Evolutionary conservation across 1,140 invertebrate species (phyloP).

Genomic region (Nymphalis io): DNA sequence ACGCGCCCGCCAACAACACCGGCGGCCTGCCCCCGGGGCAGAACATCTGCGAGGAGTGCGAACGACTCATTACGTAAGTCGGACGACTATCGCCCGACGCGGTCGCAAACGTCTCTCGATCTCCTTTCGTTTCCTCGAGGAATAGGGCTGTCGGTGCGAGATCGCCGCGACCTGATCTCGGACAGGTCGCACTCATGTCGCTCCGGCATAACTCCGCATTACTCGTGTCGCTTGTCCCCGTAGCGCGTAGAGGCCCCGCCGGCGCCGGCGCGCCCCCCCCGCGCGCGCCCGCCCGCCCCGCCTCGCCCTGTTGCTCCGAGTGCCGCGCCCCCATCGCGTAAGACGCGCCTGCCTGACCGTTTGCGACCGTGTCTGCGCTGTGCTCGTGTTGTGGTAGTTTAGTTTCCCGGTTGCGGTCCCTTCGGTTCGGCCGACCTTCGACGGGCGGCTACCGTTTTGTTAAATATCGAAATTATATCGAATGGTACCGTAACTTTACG

Average conservation of each 20-base stretch:
- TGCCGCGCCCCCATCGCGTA: slow-evolving; percentile 90
- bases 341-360: slow-evolving; percentile 80
- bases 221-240: too few species aligned
- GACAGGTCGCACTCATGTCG: too few species aligned
- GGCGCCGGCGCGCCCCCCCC: slow-evolving; percentile 49
- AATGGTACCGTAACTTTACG: slow-evolving; percentile 10
- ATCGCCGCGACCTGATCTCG: too few species aligned
- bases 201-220: too few species aligned
- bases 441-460: slow-evolving; percentile 11
- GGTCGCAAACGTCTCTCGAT: slow-evolving; percentile 59
- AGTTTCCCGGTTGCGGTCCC: slow-evolving; percentile 28
- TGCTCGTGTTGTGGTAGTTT: slow-evolving; percentile 50
- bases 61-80: slow-evolving; percentile 96
- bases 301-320: slow-evolving; percentile 85
- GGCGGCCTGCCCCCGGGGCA: slow-evolving; percentile 89
- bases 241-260: slow-evolving; percentile 58
- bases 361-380: slow-evolving; percentile 78
- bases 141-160: neutral
- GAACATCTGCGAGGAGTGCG: slow-evolving; percentile 96
- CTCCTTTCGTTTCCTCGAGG: neutral
- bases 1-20: slow-evolving; percentile 84
- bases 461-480: slow-evolving; percentile 32
- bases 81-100: slow-evolving; percentile 64
- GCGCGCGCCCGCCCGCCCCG: slow-evolving; percentile 70
- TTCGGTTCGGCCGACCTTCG: slow-evolving; percentile 1